Percentiles rank a stretch among this genome's conserved stretches.
phyloP scores from a whole-genome alignment of 2,113 vertebrate genomes.

The Hipposideros armiger region DNA sequence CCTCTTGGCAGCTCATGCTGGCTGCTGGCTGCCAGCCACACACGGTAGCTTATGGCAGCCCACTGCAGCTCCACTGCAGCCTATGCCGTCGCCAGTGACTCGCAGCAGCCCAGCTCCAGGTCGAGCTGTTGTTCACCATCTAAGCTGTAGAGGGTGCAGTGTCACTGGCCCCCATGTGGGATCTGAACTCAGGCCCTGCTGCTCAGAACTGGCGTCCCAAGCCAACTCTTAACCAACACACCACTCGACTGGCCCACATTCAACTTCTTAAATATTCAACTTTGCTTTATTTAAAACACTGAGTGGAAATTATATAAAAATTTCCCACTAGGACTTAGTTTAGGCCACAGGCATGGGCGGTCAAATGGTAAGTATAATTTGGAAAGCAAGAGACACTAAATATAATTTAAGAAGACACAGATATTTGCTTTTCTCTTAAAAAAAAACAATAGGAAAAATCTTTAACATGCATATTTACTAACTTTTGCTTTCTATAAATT shows the following conservation, averaged over 20 bases:
- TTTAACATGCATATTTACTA: background rate
- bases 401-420: background rate
- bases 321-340: background rate
- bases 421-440: background rate
- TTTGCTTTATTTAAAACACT: conserved; percentile 20
- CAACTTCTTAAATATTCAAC: background rate
- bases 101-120: no score
- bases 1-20: no score
- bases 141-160: no score
- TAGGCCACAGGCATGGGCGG: background rate
- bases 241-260: background rate
- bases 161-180: no score
- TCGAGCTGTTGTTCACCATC: no score
- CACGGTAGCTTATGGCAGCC: no score
- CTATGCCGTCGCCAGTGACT: no score
- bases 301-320: background rate
- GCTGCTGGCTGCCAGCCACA: no score
- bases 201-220: no score
- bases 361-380: background rate
- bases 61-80: no score
- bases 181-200: no score
- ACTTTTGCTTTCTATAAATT: conserved; percentile 50
- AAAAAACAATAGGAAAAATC: background rate
- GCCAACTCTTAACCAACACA: no score
- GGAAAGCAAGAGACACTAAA: background rate